phyloP scores from a whole-genome alignment of 1,140 invertebrate genomes.

The Nasonia longicornis region DNA sequence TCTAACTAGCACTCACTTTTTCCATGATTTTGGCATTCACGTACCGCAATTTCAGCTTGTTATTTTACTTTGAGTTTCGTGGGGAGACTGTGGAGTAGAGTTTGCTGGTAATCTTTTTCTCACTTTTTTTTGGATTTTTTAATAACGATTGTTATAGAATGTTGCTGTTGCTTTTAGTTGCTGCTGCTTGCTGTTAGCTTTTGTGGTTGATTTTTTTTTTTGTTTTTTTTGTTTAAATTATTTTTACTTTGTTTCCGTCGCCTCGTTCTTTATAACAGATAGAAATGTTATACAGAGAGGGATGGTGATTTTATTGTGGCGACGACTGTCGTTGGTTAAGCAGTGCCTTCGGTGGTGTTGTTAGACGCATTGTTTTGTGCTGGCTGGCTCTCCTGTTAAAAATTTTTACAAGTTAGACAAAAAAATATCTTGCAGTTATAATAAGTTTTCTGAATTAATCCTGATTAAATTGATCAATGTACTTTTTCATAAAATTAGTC shows the following conservation, averaged over 20 bases:
- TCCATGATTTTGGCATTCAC: constrained; percentile 49
- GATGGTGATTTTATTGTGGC: constrained; percentile 45
- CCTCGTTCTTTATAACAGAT: constrained; percentile 44
- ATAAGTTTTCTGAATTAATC: background rate
- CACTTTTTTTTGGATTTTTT: constrained; percentile 56
- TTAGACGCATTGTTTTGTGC: constrained; percentile 67
- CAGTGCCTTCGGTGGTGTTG: constrained; percentile 68
- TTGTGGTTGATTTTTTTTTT: constrained; percentile 47
- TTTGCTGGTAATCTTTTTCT: constrained; percentile 53
- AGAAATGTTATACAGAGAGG: constrained; percentile 43
- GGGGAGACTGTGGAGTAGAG: constrained; percentile 61
- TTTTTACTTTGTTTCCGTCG: constrained; percentile 43
- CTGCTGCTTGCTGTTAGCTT: constrained; percentile 53
- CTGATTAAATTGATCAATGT: background rate
- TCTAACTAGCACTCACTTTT: constrained; percentile 42
- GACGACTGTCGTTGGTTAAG: constrained; percentile 65
- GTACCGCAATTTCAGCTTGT: constrained; percentile 53
- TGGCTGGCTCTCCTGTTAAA: constrained; percentile 68
- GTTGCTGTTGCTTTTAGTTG: constrained; percentile 57
- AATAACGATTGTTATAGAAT: constrained; percentile 60
- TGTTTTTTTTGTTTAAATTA: constrained; percentile 18
- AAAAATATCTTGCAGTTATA: background rate
- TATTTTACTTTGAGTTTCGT: constrained; percentile 50
- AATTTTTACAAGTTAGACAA: background rate
- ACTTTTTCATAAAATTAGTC: background rate